Base-by-base conservation (phyloP, 2,797 vertebrate species). In the Parauchenoglanis punctatus region DNA sequence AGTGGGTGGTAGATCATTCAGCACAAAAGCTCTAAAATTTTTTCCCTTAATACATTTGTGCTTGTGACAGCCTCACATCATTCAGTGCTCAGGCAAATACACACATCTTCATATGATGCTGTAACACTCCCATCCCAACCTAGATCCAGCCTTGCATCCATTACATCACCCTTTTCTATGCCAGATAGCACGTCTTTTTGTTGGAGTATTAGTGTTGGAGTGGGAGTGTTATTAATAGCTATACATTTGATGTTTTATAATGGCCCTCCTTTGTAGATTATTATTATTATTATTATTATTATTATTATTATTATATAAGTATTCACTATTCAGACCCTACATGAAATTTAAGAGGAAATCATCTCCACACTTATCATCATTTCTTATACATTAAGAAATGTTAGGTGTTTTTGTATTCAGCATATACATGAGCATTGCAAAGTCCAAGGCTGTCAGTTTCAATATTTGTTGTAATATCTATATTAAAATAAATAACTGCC, bases 1-100 rank as follows among this genome's bases (percentile, higher is more conserved):
- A 2, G 44, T 82, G 61, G 61, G 44, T 67, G 81, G 40, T 20
- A 65, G 25, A 82, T 82, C 61, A 52, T 82, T 81, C 31, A 59
- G 28, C 17, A 23, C 4, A 58, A 58, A 59, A 58, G 54, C 8
- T 80, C 28, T 35, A 12, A 40, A 80, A 59, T 23, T 40, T 54
- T 31, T 56, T 54, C 8, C 52, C 76, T 59, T 59, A 40, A 80
- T 80, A 12, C 52, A 78, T 58, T 58, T 78, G 28, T 58, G 28
- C 76, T 20, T 20, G 0, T 58, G 76, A 31, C 54, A 40, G 75
- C 28, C 46, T 76, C 13, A 20, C 18, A 58, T 58, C 54, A 80
- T 35, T 80, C 54, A 80, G 0, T 80, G 76, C 54, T 58, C 28
- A 58, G 7, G 18, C 31, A 7, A 56, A 56, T 31, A 78, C 28